phyloP scores from a whole-genome alignment of 1,140 invertebrate species.

The Drosophila paulistorum region DNA sequence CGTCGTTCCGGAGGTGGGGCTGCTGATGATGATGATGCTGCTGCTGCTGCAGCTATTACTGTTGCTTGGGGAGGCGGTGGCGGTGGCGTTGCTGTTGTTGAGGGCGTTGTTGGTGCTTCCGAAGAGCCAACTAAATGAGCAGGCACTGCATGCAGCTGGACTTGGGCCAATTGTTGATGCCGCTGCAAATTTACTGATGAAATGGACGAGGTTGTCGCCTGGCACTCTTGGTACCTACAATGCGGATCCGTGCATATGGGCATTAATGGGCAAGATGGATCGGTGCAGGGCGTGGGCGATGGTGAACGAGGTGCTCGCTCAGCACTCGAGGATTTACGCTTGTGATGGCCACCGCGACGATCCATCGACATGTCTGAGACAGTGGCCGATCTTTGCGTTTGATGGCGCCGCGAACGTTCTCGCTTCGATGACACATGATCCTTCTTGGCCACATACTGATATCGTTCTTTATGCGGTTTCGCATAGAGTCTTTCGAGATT shows the following conservation, averaged over 20 bases:
- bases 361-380: conserved; percentile 79
- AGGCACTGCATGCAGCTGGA: conserved; percentile 78
- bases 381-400: conserved; percentile 82
- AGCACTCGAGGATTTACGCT: conserved; percentile 80
- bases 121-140: conserved; percentile 59
- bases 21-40: conserved; percentile 2
- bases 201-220: conserved; percentile 61
- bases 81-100: conserved; percentile 70
- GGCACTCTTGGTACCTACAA: conserved; percentile 77
- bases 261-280: conserved; percentile 79
- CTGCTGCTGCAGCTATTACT: conserved; percentile 1
- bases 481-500: conserved; percentile 72
- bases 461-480: conserved; percentile 80
- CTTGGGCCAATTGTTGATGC: conserved; percentile 76
- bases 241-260: conserved; percentile 82
- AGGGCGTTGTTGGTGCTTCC: conserved; percentile 69
- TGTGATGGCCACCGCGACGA: conserved; percentile 53
- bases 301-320: conserved; percentile 75
- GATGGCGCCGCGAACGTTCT: conserved; percentile 79
- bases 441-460: conserved; percentile 80
- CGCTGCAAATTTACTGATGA: conserved; percentile 74
- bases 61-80: conserved; percentile 37
- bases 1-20: conserved; percentile 45
- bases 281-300: conserved; percentile 78
- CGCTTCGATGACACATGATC: conserved; percentile 49